phyloP scores from a whole-genome alignment of 2,888 invertebrate species.

The Reticulitermes lucifugus region DNA sequence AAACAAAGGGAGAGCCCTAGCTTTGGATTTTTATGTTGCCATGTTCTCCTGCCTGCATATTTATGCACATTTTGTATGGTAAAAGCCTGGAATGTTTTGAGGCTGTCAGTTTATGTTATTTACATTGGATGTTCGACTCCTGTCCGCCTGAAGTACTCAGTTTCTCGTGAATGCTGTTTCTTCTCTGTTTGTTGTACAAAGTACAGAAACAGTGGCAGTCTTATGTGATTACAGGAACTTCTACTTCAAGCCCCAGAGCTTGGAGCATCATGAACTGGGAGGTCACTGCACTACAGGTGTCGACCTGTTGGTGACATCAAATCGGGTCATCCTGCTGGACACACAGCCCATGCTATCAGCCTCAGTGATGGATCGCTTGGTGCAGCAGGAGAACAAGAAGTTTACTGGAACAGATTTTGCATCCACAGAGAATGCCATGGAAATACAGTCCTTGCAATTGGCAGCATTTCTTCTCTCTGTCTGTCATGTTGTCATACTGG shows the following conservation, averaged over 20 bases:
- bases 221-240: slow-evolving; percentile 44
- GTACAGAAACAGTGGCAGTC: background rate
- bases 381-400: slow-evolving; percentile 65
- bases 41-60: too few species aligned
- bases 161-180: too few species aligned
- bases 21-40: too few species aligned
- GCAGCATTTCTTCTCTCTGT: slow-evolving; percentile 88
- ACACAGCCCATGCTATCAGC: slow-evolving; percentile 83
- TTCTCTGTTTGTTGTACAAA: too few species aligned
- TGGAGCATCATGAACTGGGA: slow-evolving; percentile 74
- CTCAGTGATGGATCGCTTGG: slow-evolving; percentile 73
- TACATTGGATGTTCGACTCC: too few species aligned
- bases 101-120: too few species aligned
- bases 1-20: too few species aligned
- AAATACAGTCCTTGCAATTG: slow-evolving; percentile 81
- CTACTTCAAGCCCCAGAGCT: slow-evolving; percentile 68
- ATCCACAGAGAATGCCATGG: slow-evolving; percentile 73
- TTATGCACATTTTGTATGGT: too few species aligned
- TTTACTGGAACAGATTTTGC: slow-evolving; percentile 66
- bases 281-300: slow-evolving; percentile 79
- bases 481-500: slow-evolving; percentile 89
- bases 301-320: slow-evolving; percentile 79
- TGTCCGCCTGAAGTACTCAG: too few species aligned
- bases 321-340: slow-evolving; percentile 87
- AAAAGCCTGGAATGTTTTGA: too few species aligned